Base-by-base conservation (phyloP, 2,797 vertebrate species). In the Phataginus tetradactyla region DNA sequence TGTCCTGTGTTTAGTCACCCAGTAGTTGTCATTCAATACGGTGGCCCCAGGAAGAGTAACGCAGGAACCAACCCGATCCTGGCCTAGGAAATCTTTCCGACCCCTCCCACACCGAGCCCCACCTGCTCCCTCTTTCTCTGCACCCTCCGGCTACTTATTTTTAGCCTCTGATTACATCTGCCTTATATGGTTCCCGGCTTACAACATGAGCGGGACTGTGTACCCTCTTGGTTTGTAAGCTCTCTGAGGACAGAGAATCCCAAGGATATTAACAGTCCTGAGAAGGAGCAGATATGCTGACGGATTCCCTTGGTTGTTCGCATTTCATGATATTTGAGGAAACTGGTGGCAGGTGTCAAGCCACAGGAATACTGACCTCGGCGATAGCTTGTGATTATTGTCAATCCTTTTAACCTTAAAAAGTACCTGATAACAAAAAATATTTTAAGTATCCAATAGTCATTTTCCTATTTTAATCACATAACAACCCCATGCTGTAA, bases 201-300 rank as follows among this genome's bases (percentile, higher is more conserved):
- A n/a, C 83, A 39, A 57, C 83, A 29, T 27, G 84, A 87, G 87
- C 13, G 1, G 53, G 72, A 66, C 81, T 42, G 45, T 66, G 64
- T 92, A 92, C 68, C 75, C 84, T 90, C 92, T 66, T 71, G 39
- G 64, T 72, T 49, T 80, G 42, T 86, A 83, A 95, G 94, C 94
- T 96, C 85, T 69, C 10, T 87, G 92, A 98, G 94, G 97, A 97
- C 97, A 97, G 96, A 97, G 87, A 96, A 96, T 91, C 95, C 91
- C 9, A 15, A 87, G 69, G 95, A 96, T 94, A 80, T 93, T 90
- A 92, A 96, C 74, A 91, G 63, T 34, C 51, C 93, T 53, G 39
- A 91, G 49, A 32, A 64, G 94, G 63, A 68, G 37, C 37, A 39
- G 92, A 69, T 66, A 90, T 57, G 37, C 21, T 72, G 92, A 77